Conservation (phyloP, 1,140 invertebrate genomes). For the Diabrotica undecimpunctata region DNA sequence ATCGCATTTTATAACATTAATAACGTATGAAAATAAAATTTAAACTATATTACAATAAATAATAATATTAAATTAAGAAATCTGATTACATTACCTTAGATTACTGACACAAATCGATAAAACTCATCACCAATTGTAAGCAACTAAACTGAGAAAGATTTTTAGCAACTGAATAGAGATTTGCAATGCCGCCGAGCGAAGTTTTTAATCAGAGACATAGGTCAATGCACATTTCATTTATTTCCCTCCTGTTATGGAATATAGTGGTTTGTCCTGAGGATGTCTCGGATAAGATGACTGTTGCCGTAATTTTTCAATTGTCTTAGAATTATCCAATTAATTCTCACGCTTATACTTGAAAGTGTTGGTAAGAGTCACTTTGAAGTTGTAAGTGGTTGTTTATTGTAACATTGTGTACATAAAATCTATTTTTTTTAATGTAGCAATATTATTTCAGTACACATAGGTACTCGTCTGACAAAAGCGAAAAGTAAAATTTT, state of each 20-base stretch:
- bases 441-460: neutral
- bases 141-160: neutral
- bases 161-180: slow-evolving; percentile 8
- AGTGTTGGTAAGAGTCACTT: slow-evolving; percentile 1
- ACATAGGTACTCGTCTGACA: too few relatives aligned
- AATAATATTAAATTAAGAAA: too few relatives aligned
- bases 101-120: too few relatives aligned
- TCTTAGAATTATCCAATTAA: slow-evolving; percentile 15
- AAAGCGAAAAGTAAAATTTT: too few relatives aligned
- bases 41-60: too few relatives aligned
- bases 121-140: too few relatives aligned
- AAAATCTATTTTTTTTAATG: neutral
- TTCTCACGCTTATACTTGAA: neutral
- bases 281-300: slow-evolving; percentile 11
- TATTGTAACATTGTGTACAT: neutral
- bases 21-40: too few relatives aligned
- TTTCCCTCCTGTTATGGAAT: neutral
- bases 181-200: neutral
- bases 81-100: too few relatives aligned
- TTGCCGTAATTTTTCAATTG: slow-evolving; percentile 18
- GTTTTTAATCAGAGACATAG: slow-evolving; percentile 7
- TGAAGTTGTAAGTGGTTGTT: slow-evolving; percentile 1
- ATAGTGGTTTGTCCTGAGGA: neutral
- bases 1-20: too few relatives aligned
- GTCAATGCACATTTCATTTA: neutral